phyloP scores from a whole-genome alignment of 2,797 vertebrate genomes.

The Gorsachius magnificus region DNA sequence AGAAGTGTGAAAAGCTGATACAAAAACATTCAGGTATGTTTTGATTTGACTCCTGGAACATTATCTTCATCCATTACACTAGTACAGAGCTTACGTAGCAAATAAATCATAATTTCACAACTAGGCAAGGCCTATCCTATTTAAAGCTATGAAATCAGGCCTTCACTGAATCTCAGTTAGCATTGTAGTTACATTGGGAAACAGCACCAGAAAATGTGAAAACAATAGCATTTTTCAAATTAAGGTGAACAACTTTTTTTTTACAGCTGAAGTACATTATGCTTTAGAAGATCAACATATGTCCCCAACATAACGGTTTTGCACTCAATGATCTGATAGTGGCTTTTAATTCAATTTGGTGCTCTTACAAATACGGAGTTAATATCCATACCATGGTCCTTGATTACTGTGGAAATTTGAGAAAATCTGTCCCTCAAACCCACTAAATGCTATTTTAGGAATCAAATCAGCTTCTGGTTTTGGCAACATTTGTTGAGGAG shows the following conservation, averaged over 20 bases:
- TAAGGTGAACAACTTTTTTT: background rate
- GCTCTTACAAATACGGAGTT: background rate
- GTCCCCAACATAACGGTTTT: background rate
- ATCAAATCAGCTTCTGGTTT: background rate
- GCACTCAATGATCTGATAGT: background rate
- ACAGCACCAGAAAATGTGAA: background rate
- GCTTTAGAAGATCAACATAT: background rate
- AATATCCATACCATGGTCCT: background rate
- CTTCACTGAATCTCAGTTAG: background rate
- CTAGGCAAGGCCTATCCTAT: background rate
- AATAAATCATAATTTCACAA: background rate
- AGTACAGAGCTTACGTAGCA: background rate
- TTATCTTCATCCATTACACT: background rate
- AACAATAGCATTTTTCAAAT: background rate
- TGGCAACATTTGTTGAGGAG: background rate
- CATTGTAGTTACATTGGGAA: background rate
- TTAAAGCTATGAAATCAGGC: background rate
- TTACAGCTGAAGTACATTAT: background rate
- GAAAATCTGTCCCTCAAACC: background rate
- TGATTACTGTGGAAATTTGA: background rate
- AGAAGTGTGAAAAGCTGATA: background rate
- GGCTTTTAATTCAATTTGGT: background rate
- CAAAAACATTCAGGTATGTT: background rate
- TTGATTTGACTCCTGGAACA: background rate
- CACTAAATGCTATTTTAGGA: background rate